Conservation (phyloP, 2,797 vertebrate genomes). For the Spatula clypeata region DNA sequence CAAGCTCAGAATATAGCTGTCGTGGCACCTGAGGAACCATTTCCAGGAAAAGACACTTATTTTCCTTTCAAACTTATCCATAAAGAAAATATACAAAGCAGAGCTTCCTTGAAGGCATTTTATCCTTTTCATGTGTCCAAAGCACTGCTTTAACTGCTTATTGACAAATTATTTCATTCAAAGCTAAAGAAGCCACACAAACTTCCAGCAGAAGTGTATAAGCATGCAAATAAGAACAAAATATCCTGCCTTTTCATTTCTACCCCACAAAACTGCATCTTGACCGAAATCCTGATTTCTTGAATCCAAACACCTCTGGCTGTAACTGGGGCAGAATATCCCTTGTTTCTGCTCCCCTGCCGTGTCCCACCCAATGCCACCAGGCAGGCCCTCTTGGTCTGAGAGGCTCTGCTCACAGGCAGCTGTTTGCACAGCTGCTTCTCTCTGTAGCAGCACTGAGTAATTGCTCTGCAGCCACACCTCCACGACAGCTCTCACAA, state of each 20-base stretch:
- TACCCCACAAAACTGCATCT: conserved; percentile 14
- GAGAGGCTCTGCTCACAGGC: not conserved
- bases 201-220: not conserved
- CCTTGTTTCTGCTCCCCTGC: conserved; percentile 9
- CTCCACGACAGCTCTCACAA: not conserved
- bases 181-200: not conserved
- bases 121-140: conserved; percentile 34
- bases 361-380: not conserved
- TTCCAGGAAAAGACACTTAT: not conserved
- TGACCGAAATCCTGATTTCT: not conserved
- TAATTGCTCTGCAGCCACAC: conserved; percentile 3
- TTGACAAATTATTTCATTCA: not conserved
- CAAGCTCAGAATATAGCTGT: conserved; percentile 15
- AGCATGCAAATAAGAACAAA: conserved; percentile 37
- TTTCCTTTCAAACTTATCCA: conserved; percentile 42
- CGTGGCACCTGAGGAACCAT: conserved; percentile 13
- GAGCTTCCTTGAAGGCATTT: conserved; percentile 55
- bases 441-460: conserved; percentile 10
- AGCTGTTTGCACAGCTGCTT: not conserved
- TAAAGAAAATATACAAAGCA: conserved; percentile 33
- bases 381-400: not conserved
- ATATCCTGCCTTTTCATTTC: not conserved
- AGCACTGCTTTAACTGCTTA: conserved; percentile 28
- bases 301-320: not conserved
- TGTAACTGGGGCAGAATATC: not conserved